Base-by-base conservation (phyloP, 2,797 vertebrate genomes). In the Tapera naevia region DNA sequence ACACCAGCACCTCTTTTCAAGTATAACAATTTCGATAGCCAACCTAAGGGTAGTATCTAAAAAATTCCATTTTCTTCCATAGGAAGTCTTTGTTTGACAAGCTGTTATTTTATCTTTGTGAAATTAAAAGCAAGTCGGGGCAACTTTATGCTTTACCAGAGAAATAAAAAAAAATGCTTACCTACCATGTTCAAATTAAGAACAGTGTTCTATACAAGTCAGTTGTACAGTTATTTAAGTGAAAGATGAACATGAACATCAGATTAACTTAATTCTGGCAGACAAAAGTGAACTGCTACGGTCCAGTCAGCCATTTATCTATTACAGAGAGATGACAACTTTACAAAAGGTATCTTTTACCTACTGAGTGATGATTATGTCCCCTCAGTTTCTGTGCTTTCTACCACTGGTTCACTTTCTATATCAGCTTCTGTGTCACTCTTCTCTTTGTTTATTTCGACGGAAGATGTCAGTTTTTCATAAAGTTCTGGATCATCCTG, bases 361-460 rank as follows among this genome's bases (percentile, higher is more conserved):
- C 99, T 99, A 99, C 99, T 99, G 99, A 99, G 99, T 99, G 99
- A 99, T 99, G 99, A 99, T 99, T 99, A 99, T 99, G 99, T 99
- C 98, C 99, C 99, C 98, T 99, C 99, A 99, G 99, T 99, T 98
- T 99, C 99, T 99, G 99, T 99, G 98, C 98, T 99, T 99, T 99
- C 99, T 99, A 99, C 98, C 98, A 99, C 99, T 99, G 99, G 98
- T 98, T 99, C 99, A 99, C 98, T 99, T 97, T 98, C 98, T 99
- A 99, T 98, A 98, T 98, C 99, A 98, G 98, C 98, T 98, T 98
- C 97, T 98, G 98, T 98, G 98, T 98, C 98, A 98, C 97, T 99
- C 98, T 99, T 98, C 98, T 99, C 98, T 98, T 98, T 99, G 98
- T 97, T 98, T 98, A 98, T 97, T 96, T 99, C 99, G 98, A 97